phyloP scores from a whole-genome alignment of 1,140 invertebrate species.

The Scaptomyza pallida region DNA sequence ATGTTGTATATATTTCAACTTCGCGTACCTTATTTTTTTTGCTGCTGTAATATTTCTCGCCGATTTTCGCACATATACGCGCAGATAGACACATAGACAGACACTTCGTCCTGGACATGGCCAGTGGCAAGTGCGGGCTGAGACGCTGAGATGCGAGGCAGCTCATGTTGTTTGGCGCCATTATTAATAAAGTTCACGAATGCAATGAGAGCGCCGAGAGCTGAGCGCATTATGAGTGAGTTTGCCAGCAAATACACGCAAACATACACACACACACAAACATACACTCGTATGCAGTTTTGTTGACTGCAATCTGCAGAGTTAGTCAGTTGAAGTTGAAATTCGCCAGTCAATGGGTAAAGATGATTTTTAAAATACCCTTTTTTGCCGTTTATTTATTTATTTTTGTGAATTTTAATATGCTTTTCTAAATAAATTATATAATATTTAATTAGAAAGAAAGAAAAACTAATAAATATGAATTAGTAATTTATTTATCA shows the following conservation, averaged over 20 bases:
- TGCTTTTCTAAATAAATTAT: too few relatives aligned
- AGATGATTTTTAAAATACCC: conserved; percentile 16
- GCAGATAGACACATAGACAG: conserved; percentile 30
- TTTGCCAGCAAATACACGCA: conserved; percentile 42
- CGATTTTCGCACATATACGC: conserved; percentile 57
- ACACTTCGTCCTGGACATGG: conserved; percentile 47
- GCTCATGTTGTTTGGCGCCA: conserved; percentile 80
- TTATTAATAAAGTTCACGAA: conserved; percentile 83
- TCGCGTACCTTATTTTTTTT: conserved; percentile 51
- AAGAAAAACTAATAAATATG: too few relatives aligned
- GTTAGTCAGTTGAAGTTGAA: conserved; percentile 32
- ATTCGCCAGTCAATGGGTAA: conserved; percentile 7
- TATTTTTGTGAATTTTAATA: too few relatives aligned
- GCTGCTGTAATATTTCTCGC: conserved; percentile 65
- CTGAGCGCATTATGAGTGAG: conserved; percentile 77
- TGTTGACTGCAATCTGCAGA: conserved; percentile 30
- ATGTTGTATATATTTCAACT: conserved; percentile 59
- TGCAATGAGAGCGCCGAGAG: conserved; percentile 77
- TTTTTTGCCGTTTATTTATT: too few relatives aligned
- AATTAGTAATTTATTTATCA: too few relatives aligned
- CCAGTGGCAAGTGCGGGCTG: conserved; percentile 19
- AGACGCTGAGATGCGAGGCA: conserved; percentile 9
- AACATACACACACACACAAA: conserved; percentile 24
- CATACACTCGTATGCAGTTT: conserved; percentile 12
- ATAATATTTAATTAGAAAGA: too few relatives aligned